Evolutionary conservation across 2,113 vertebrate species (phyloP), one percentile per base, ranked within the genome.

Genomic region (Atherinomorus stipes): DNA sequence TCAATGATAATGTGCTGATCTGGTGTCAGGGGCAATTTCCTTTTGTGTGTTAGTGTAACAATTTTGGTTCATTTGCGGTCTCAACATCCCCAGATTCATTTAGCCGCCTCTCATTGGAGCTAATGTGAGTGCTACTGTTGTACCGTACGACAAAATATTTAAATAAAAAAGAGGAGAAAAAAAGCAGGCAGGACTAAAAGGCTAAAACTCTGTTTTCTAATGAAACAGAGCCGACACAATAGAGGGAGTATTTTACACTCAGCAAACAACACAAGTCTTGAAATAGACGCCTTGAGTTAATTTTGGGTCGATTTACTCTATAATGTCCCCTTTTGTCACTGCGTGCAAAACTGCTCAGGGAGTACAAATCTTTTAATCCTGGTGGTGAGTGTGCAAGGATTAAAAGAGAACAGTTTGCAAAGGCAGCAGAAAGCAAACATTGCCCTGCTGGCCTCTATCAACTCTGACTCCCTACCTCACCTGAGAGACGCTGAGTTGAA

Each of bases 291-390:
- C 66, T 72, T 62, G 69, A 76, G 76, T 81, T 76, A 54, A 85
- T 85, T 87, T 88, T 56, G 54, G 79, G 72, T 85, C 61, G 59
- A 86, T 88, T 88, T 81, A 63, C 63, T 50, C 70, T 75, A 65
- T 86, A 92, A 91, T 89, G 75, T 81, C 66, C 64, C 40, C 78
- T 90, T 89, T 91, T 90, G 90, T 90, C 85, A 77, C 86, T 70
- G 85, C 69, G 89, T 85, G 86, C 85, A 88, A 87, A 94, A 86
- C 73, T 87, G 74, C 80, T 68, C 23, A 38, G 84, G 81, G 73
- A 80, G 81, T 83, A 92, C 91, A 93, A 93, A 94, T 92, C 92
- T 91, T 85, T 93, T 94, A 94, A 94, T 94, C 93, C 92, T 82
- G 64, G 78, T 74, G 72, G 88, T 86, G 84, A 90, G 83, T 90